Evolutionary conservation across 2,113 vertebrate species (phyloP), one percentile per base, ranked within the genome.

Genomic region (Choloepus hoffmanni): DNA sequence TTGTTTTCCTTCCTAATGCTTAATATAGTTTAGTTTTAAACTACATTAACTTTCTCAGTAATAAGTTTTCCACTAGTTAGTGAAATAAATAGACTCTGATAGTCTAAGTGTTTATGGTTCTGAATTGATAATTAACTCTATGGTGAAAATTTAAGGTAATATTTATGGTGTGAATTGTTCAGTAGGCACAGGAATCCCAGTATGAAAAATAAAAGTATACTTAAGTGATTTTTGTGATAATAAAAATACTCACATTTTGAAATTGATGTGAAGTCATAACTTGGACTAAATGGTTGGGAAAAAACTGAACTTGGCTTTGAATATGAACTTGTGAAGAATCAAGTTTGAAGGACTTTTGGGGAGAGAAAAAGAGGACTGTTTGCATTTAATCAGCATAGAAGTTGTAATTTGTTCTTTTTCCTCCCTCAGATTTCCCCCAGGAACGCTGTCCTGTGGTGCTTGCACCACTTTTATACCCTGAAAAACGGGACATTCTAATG

Each of bases 401-500:
- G 11, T 92, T 90, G 2, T 70, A 84, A 90, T 11, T 45, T 45
- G 14, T 53, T 58, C n/a, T 58, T 58, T 77, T 86, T n/a, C 74
- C 43, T 60, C 45, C 15, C 95, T 94, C 91, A 99, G 99, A 99
- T 99, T 99, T 99, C 98, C 99, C 99, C 97, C 99, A 99, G 98
- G 99, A 99, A 97, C 99, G 99, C 98, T 99, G 99, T 97, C 99
- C 99, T 95, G 99, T 99, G 99, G 99, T 99, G 99, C 99, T 99
- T 98, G 99, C 99, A 99, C 99, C 99, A 99, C 99, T 99, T 98
- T 98, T 99, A 98, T 99, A 99, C 99, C 99, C 99, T 99, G 99
- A 99, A 99, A 99, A 99, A 99, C 99, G 99, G 99, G 99, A 99
- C 99, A 99, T 99, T 99, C 99, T 99, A 99, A 99, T 99, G 99